Conservation (phyloP, 1,140 invertebrate genomes). For the Drosophila bocki region DNA sequence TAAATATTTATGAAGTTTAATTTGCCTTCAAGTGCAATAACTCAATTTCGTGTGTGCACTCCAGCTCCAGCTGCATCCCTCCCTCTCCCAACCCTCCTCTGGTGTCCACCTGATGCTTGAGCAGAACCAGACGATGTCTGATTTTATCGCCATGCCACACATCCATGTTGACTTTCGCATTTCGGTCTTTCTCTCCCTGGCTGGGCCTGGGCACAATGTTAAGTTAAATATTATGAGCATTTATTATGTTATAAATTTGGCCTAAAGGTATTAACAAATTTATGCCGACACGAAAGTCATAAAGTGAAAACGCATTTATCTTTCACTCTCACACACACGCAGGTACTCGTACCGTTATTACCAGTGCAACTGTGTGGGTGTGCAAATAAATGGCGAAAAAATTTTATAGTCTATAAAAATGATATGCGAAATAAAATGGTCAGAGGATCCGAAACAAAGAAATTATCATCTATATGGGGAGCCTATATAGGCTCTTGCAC, state of each 20-base stretch:
- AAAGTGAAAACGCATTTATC: constrained; percentile 84
- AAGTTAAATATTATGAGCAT: constrained; percentile 84
- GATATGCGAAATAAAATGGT: constrained; percentile 60
- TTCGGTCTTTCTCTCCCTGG: constrained; percentile 55
- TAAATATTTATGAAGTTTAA: constrained; percentile 85
- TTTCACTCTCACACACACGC: constrained; percentile 56
- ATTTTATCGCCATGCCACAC: constrained; percentile 66
- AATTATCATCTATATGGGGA: constrained; percentile 46
- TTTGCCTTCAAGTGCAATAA: constrained; percentile 85
- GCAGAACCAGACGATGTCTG: constrained; percentile 51
- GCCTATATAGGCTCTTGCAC: neutral
- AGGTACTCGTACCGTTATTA: constrained; percentile 14
- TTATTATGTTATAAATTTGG: constrained; percentile 85
- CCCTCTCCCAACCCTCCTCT: neutral
- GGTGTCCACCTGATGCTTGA: constrained; percentile 41
- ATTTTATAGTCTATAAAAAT: constrained; percentile 77
- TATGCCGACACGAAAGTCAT: constrained; percentile 84
- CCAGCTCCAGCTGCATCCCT: constrained; percentile 13
- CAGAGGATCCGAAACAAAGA: constrained; percentile 61
- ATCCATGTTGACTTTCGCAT: constrained; percentile 75
- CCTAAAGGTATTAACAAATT: constrained; percentile 85
- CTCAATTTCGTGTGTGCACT: constrained; percentile 77
- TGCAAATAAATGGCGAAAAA: constrained; percentile 69
- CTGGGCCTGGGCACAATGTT: constrained; percentile 66
- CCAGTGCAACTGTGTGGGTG: constrained; percentile 26